Evolutionary conservation across 2,797 vertebrate genomes (phyloP), one percentile per base, ranked within the genome.

Genomic region (Micromesistius poutassou): DNA sequence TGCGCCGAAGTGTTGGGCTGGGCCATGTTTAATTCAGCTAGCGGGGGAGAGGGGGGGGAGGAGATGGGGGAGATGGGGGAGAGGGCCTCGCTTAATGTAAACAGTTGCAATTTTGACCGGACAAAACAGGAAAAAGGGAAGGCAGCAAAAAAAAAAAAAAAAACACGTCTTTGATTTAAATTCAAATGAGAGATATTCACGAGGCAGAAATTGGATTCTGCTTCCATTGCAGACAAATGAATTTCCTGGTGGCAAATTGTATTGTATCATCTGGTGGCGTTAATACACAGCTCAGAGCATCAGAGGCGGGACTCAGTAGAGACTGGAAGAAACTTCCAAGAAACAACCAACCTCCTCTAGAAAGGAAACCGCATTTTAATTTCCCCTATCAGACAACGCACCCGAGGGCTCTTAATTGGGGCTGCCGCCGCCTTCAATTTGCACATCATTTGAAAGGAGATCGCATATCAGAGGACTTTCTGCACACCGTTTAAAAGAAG

Each of bases 201-300:
- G 1, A 25, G 62, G 76, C 79, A 89, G 91, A 89, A 92, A 92
- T 90, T 90, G 89, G 90, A 90, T 90, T 91, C 85, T 80, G 81
- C 82, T 89, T 89, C 89, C 86, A 90, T 91, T 89, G 87, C 78
- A 79, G 80, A 88, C 62, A 80, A 88, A 90, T 82, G 84, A 82
- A 89, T 88, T 88, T 90, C 84, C 88, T 88, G 82, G 83, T 82
- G 79, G 87, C 85, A 81, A 84, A 88, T 85, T 16, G 75, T 83
- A 82, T 88, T 88, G 89, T 89, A 76, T 89, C 87, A 85, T 91
- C 86, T 84, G 0, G 30, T 73, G 66, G 81, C 30, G 74, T 87
- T 91, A 89, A 90, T 89, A 90, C 87, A 82, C 87, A 84, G 86
- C 86, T 87, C 81, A 74, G 79, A 91, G 86, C 72, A 16, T 84